These are phyloP conservation scores for Mimumesa dahlbomi DNA, from an alignment of 2,888 invertebrate species.

Conservation along the genomic window DNA sequence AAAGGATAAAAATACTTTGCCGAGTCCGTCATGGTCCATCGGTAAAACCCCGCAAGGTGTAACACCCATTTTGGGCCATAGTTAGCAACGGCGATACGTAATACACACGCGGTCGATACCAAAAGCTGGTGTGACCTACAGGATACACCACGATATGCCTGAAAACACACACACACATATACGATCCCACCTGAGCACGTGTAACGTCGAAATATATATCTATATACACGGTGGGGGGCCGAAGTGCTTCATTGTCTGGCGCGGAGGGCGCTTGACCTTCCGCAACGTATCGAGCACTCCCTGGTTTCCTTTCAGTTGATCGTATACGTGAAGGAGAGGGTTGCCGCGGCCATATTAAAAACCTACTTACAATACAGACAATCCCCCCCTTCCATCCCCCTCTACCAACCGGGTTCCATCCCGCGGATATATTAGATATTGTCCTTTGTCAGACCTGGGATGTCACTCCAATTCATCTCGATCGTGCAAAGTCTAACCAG, in stretches of 20 bases:
- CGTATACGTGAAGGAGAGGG: conserved; percentile 11
- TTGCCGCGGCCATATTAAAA: conserved; percentile 29
- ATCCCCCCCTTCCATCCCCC: not conserved
- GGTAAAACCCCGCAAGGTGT: conserved; percentile 22
- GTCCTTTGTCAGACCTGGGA: conserved; percentile 23
- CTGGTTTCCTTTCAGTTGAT: conserved; percentile 46
- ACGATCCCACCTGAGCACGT: conserved; percentile 19
- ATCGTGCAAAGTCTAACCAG: conserved; percentile 4
- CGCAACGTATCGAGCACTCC: conserved; percentile 71
- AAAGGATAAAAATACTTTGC: not conserved
- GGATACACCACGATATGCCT: conserved; percentile 32
- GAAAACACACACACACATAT: conserved; percentile 19
- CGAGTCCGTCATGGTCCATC: conserved; percentile 5
- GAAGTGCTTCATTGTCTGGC: conserved; percentile 78
- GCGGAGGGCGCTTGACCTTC: conserved; percentile 79
- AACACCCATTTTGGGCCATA: conserved; percentile 30
- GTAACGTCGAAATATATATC: conserved; percentile 24
- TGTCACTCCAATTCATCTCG: conserved; percentile 36
- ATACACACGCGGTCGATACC: conserved; percentile 48
- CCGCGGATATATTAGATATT: conserved; percentile 40
- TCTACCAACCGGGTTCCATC: not conserved
- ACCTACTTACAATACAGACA: conserved; percentile 37
- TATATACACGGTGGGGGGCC: conserved; percentile 35
- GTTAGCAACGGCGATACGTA: conserved; percentile 41
- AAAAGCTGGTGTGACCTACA: conserved; percentile 51